A percentile compares a stretch with the other conserved stretches of the same genome.
Conservation (phyloP, 1,140 invertebrate genomes). For the Formica selysi region DNA sequence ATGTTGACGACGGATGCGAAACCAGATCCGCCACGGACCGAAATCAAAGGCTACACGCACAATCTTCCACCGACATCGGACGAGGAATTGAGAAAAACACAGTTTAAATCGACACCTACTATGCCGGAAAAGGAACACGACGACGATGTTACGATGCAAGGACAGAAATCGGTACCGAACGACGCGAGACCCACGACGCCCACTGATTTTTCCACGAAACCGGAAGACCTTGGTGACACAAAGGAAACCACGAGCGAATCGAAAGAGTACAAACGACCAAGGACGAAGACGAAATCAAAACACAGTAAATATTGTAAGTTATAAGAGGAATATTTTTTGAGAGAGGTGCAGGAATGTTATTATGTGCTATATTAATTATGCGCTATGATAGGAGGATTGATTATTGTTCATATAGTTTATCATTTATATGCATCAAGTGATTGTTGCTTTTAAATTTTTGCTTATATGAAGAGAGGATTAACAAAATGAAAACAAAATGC, state of each 20-base stretch:
- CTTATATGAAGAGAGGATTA: too few species aligned
- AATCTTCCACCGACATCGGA: conserved; percentile 38
- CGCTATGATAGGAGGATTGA: neutral
- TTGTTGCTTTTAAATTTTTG: too few species aligned
- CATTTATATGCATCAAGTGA: too few species aligned
- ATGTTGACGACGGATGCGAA: conserved; percentile 75
- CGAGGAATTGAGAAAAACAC: conserved; percentile 34
- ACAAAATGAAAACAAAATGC: too few species aligned
- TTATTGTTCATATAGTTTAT: too few species aligned
- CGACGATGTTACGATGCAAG: neutral
- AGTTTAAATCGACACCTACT: neutral
- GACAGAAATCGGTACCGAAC: conserved; percentile 32
- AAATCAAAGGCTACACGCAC: conserved; percentile 47
- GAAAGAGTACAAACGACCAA: conserved; percentile 57
- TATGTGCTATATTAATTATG: neutral
- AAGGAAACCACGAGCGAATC: conserved; percentile 9
- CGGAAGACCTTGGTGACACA: conserved; percentile 15
- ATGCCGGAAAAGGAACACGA: neutral
- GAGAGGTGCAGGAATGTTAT: neutral
- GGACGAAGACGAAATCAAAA: conserved; percentile 65
- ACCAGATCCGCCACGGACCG: conserved; percentile 71
- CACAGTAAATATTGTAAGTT: conserved; percentile 63
- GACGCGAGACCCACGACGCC: conserved; percentile 31
- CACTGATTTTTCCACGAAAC: neutral
- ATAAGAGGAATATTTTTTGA: neutral